Evolutionary conservation across 2,797 vertebrate species (phyloP).

Genomic region (Malacoraja senta): DNA sequence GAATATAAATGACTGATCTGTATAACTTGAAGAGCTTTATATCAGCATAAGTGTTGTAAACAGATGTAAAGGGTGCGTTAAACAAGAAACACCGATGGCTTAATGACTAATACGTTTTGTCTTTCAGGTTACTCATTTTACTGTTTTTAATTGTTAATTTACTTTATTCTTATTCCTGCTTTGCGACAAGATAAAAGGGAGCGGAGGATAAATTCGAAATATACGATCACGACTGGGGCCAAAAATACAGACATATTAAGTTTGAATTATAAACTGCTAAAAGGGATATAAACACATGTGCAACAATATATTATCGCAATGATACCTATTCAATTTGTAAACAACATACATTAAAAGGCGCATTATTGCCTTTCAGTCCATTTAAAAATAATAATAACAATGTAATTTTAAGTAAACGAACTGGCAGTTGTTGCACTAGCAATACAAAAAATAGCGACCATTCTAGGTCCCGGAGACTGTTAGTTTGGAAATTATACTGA

Average conservation of each 20-base stretch:
- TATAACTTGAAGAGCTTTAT: conserved; percentile 33
- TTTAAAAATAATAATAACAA: not conserved
- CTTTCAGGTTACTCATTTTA: not conserved
- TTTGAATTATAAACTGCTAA: not conserved
- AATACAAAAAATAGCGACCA: not conserved
- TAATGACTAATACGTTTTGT: not conserved
- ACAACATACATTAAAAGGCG: not conserved
- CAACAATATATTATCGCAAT: not conserved
- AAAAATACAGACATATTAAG: not conserved
- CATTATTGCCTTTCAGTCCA: not conserved
- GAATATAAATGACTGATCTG: conserved; percentile 34
- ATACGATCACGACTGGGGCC: not conserved
- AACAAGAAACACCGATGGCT: not conserved
- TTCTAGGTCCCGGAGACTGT: not conserved
- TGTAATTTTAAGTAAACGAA: not conserved
- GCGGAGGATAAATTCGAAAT: not conserved
- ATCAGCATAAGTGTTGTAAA: conserved; percentile 13
- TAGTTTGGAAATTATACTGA: not conserved
- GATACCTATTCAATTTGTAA: not conserved
- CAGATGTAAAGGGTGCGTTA: not conserved
- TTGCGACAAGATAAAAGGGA: not conserved
- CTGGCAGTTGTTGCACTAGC: not conserved
- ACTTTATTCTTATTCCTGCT: not conserved
- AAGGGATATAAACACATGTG: not conserved
- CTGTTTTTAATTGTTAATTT: not conserved